These are phyloP conservation scores for Zaprionus obscuricornis DNA, from an alignment of 2,888 invertebrate species.

Conservation along the genomic window DNA sequence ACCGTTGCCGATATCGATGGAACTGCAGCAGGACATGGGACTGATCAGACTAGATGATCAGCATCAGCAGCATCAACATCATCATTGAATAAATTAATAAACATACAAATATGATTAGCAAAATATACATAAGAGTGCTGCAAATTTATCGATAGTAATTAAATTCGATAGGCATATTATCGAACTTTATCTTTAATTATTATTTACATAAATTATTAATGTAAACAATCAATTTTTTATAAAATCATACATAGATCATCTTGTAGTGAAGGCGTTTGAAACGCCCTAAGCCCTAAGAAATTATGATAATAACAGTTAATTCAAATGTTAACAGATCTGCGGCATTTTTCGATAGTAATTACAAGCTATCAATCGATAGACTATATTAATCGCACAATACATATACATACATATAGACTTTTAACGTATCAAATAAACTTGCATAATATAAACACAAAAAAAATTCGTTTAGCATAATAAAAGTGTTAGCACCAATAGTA, in stretches of 20 bases:
- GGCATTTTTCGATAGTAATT: conserved; percentile 26
- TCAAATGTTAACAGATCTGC: conserved; percentile 41
- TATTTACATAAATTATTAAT: conserved; percentile 13
- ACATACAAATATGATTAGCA: too few relatives aligned
- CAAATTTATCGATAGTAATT: too few relatives aligned
- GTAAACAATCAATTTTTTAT: too few relatives aligned
- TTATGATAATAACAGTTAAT: conserved; percentile 31
- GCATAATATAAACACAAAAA: too few relatives aligned
- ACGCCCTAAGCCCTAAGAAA: conserved; percentile 55
- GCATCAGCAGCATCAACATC: conserved; percentile 19
- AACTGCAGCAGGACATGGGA: conserved; percentile 62
- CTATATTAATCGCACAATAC: conserved; percentile 25
- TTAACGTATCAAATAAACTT: neutral
- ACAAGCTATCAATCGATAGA: conserved; percentile 37
- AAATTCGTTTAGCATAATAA: conserved; percentile 11
- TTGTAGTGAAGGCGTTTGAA: conserved; percentile 61
- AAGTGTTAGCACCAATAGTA: conserved; percentile 2
- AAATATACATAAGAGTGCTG: too few relatives aligned
- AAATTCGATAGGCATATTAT: too few relatives aligned
- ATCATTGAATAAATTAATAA: conserved; percentile 13
- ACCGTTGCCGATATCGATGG: conserved; percentile 84
- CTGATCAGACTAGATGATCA: conserved; percentile 20
- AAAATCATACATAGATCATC: conserved; percentile 20
- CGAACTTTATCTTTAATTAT: too few relatives aligned
- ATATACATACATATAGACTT: neutral